Base-by-base conservation (phyloP, 2,888 invertebrate genomes). In the Macrostomum cliftonense region DNA sequence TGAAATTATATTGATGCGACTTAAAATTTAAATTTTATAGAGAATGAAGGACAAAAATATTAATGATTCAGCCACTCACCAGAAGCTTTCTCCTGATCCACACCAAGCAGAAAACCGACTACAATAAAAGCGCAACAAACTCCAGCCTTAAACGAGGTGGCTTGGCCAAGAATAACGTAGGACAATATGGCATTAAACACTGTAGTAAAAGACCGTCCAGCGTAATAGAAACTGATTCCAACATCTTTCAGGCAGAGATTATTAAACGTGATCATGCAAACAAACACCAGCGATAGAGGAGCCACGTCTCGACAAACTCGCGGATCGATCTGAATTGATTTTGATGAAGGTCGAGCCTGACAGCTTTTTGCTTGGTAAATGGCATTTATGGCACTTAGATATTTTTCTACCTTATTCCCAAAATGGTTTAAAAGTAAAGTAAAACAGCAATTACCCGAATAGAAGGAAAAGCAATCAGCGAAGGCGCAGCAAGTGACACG, bases 161-260 rank as follows among this genome's bases (percentile, higher is more conserved):
- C 78, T 68, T 91, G 83, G 21, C 80, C 78, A 51, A 95, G 72
- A 43, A 95, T 77, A n/a, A 83, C 52, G 73, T 81, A 93, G 11
- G 89, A 84, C 52, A 95, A 79, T 46, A 82, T 71, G 2, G 99
- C 95, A 74, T 97, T 99, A 67, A 95, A 97, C 1, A 97, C 91
- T 0, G 97, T 97, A 0, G 95, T 93, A 37, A 97, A 71, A 0
- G 91, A 93, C 59, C 97, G 75, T 16, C 95, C 93, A 46, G 97
- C 81, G 61, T 89, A 97, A 71, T 99, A 99, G 74, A 97, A 99
- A 13, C 95, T 81, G 1, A 99, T 91, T 7, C 85, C 89, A 16
- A 97, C 93, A 71, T 89, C 80, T 71, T 93, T 88, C 52, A 97
- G 74, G 64, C 95, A 95, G 42, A 99, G 74, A 70, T 95, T 97